Percentiles rank a stretch among this genome's conserved stretches.
These are phyloP conservation scores for Druon quercuslanigerum DNA, from an alignment of 1,140 invertebrate species.

Conservation along the genomic window DNA sequence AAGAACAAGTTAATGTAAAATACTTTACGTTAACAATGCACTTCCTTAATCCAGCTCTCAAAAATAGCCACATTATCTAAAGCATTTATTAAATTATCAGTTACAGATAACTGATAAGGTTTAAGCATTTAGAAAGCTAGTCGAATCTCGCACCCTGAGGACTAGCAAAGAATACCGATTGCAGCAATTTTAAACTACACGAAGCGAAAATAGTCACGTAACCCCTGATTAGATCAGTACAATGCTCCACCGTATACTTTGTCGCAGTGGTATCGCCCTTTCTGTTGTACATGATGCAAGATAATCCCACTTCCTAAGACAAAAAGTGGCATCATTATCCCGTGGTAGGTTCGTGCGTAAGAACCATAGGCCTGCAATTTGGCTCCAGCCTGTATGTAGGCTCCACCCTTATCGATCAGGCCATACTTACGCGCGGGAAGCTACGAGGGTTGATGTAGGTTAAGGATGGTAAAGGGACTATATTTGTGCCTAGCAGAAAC, in stretches of 20 bases:
- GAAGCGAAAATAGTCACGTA: constrained; percentile 9
- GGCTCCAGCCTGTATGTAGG: constrained; percentile 51
- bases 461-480: constrained; percentile 51
- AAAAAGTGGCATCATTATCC: constrained; percentile 17
- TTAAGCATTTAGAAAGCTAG: too few species aligned
- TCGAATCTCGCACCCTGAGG: background rate
- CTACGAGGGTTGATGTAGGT: constrained; percentile 55
- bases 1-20: too few species aligned
- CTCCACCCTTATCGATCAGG: constrained; percentile 56
- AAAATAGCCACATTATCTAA: too few species aligned
- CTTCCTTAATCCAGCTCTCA: too few species aligned
- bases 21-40: too few species aligned
- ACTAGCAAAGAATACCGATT: background rate
- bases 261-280: constrained; percentile 15
- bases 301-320: constrained; percentile 8
- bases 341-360: constrained; percentile 22
- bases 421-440: constrained; percentile 41
- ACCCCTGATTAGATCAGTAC: background rate
- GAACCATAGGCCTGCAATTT: constrained; percentile 47
- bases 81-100: too few species aligned
- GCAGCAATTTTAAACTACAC: background rate
- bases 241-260: background rate
- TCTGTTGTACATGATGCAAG: constrained; percentile 1
- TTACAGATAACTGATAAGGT: too few species aligned
- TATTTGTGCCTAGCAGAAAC: constrained; percentile 33